Evolutionary conservation across 2,113 vertebrate species (phyloP).

Genomic region (Crotalus tigris): DNA sequence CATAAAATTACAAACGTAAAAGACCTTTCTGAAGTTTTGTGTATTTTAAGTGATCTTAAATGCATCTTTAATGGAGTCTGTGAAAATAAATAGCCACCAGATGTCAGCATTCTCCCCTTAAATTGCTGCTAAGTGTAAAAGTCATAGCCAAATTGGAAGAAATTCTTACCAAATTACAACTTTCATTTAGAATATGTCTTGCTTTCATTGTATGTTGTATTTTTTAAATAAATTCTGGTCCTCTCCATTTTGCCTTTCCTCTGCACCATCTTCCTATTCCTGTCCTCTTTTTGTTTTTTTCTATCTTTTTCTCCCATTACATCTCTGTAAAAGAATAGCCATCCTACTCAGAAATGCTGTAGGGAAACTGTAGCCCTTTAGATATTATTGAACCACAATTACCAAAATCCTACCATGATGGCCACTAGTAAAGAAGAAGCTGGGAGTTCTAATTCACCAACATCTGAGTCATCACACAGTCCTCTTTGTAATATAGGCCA

Average conservation of each 20-base stretch:
- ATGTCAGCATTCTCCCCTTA: constrained; percentile 12
- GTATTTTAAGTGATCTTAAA: neutral
- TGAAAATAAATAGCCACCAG: constrained; percentile 28
- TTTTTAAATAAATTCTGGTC: neutral
- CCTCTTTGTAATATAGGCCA: neutral
- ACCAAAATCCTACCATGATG: neutral
- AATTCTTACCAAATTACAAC: neutral
- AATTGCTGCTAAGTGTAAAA: neutral
- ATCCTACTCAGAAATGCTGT: neutral
- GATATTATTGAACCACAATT: neutral
- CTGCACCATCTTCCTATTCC: neutral
- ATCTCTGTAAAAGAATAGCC: neutral
- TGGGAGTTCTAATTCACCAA: neutral
- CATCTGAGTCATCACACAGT: neutral
- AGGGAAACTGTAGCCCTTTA: neutral
- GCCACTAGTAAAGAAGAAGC: neutral
- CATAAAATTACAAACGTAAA: neutral
- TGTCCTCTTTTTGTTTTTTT: neutral
- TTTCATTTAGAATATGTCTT: neutral
- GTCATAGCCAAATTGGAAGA: neutral
- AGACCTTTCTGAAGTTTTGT: neutral
- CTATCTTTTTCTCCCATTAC: neutral
- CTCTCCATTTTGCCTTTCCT: neutral
- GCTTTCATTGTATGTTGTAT: neutral
- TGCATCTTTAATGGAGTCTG: neutral